A percentile compares a stretch with the other conserved stretches of the same genome.
Evolutionary conservation across 92 coral and sea anemone species (phyloP).

Genomic region (Phymanthus crucifer): DNA sequence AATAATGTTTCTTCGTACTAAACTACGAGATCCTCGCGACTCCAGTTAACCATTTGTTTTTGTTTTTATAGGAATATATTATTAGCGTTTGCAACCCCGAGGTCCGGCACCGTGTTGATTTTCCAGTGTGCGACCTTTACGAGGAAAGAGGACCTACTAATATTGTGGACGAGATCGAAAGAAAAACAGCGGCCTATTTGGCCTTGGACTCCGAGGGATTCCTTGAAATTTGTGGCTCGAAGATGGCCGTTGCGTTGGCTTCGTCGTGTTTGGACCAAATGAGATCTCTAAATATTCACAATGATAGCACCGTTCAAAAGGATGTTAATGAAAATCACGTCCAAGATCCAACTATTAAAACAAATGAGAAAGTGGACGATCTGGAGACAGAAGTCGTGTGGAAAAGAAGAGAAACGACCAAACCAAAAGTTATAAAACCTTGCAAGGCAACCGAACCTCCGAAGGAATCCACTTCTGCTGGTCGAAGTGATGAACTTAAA

Average conservation of each 20-base stretch:
- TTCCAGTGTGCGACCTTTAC: constrained; percentile 16
- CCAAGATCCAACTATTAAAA: background rate
- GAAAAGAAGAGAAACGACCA: constrained; percentile 34
- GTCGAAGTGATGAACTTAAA: background rate
- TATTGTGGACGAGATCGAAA: constrained; percentile 51
- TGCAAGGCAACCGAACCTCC: constrained; percentile 30
- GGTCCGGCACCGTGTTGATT: constrained; percentile 33
- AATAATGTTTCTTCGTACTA: constrained; percentile 10
- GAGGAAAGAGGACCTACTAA: constrained; percentile 25
- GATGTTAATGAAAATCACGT: constrained; percentile 24
- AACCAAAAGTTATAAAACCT: constrained; percentile 33
- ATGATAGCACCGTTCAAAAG: background rate
- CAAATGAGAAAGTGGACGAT: constrained; percentile 15
- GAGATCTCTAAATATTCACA: constrained; percentile 1
- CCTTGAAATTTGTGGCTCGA: constrained; percentile 55
- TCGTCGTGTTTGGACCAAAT: constrained; percentile 35
- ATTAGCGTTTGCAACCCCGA: constrained; percentile 67
- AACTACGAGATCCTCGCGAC: background rate
- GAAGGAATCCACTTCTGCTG: constrained; percentile 18
- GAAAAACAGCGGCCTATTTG: constrained; percentile 45
- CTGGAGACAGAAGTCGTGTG: constrained; percentile 25
- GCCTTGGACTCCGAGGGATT: constrained; percentile 35
- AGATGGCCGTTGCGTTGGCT: constrained; percentile 60
- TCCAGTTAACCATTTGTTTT: constrained; percentile 32
- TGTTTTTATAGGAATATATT: constrained; percentile 72